Percentiles rank a stretch among this genome's conserved stretches.
Evolutionary conservation across 2,888 invertebrate genomes (phyloP).

Genomic region (Halocaridina rubra): DNA sequence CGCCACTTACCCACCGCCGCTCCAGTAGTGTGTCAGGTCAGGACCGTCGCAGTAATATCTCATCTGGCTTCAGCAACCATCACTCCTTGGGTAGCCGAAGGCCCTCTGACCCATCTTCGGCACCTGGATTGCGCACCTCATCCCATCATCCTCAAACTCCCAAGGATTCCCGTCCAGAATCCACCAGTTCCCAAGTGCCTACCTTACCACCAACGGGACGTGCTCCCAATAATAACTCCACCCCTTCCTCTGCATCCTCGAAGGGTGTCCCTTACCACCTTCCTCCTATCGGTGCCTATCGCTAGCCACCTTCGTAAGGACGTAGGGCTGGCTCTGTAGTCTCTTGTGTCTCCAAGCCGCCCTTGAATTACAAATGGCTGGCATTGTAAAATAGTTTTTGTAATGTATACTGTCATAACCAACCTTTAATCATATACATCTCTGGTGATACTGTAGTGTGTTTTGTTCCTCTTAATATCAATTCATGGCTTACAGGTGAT

Average conservation of each 20-base stretch:
- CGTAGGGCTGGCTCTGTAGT: background rate
- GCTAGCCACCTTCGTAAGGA: background rate
- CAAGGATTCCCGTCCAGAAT: background rate
- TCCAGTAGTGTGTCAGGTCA: background rate
- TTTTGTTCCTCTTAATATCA: too few species aligned
- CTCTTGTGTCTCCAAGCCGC: background rate
- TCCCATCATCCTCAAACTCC: background rate
- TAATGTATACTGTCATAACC: too few species aligned
- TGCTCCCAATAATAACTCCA: background rate
- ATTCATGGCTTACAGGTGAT: too few species aligned
- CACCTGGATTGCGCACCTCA: background rate
- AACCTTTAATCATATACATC: too few species aligned
- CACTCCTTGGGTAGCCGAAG: background rate
- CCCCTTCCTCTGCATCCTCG: background rate
- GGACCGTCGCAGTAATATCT: background rate
- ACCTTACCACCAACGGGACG: background rate
- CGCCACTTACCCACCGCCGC: constrained; percentile 3
- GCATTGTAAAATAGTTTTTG: background rate
- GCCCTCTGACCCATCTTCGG: constrained; percentile 2
- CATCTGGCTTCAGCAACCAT: background rate
- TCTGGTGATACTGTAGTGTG: too few species aligned
- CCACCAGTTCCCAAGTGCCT: background rate
- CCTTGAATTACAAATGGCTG: background rate
- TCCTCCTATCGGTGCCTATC: constrained; percentile 28
- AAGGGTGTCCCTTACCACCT: background rate